These are phyloP conservation scores for Dreissena polymorpha DNA, from an alignment of 1,140 invertebrate genomes.

Conservation along the genomic window DNA sequence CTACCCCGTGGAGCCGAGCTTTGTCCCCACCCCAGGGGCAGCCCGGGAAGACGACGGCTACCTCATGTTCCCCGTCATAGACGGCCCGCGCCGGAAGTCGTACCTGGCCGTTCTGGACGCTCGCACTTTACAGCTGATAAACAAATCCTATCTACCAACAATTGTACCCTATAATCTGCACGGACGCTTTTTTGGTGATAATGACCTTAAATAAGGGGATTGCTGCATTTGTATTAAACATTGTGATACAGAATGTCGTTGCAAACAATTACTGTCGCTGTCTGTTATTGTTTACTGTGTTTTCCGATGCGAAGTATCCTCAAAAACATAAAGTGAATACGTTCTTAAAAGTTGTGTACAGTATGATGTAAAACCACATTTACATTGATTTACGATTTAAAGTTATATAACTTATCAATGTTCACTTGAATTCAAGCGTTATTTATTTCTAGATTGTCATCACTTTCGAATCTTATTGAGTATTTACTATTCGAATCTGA, in stretches of 20 bases:
- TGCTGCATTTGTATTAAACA: neutral
- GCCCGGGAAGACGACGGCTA: slow-evolving; percentile 72
- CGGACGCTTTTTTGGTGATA: slow-evolving; percentile 70
- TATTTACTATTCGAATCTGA: too few relatives aligned
- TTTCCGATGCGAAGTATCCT: too few relatives aligned
- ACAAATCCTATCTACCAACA: slow-evolving; percentile 65
- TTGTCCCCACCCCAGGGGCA: slow-evolving; percentile 63
- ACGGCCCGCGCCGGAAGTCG: slow-evolving; percentile 59
- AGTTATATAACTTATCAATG: too few relatives aligned
- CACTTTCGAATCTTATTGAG: too few relatives aligned
- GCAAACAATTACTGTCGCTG: too few relatives aligned
- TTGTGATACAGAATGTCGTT: neutral
- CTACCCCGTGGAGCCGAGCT: slow-evolving; percentile 73
- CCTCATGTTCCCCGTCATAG: slow-evolving; percentile 69
- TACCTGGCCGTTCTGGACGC: slow-evolving; percentile 72
- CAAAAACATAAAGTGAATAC: neutral
- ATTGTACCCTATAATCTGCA: slow-evolving; percentile 72
- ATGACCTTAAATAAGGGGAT: slow-evolving; percentile 3
- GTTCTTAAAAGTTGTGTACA: neutral
- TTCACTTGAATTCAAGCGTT: too few relatives aligned
- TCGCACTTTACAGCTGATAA: slow-evolving; percentile 62
- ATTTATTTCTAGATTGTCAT: too few relatives aligned
- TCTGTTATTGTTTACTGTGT: too few relatives aligned
- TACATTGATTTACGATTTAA: too few relatives aligned
- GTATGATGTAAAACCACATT: neutral